Base-by-base conservation (phyloP, 2,113 vertebrate genomes). In the Chrysochloris asiatica region DNA sequence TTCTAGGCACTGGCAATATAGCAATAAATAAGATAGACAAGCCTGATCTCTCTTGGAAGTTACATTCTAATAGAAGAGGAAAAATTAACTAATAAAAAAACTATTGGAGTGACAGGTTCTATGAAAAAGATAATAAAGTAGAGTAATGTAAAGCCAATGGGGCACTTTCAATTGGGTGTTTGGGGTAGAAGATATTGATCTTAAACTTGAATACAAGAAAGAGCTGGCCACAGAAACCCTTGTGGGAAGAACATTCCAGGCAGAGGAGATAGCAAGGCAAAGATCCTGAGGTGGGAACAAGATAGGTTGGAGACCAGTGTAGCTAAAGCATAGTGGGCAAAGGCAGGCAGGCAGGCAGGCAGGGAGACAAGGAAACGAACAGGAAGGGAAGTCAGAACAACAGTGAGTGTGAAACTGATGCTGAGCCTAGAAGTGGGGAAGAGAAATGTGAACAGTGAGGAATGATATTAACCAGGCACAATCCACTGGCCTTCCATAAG, bases 41-140 rank as follows among this genome's bases (percentile, higher is more conserved):
- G 50, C 41, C 83, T 80, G 2, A 48, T 90, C 26, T 71, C 1
- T 90, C 38, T 16, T 54, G 7, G 43, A 86, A 89, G 50, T 38
- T 77, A 89, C 38, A 17, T 54, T 86, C 86, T 80, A 36, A 63
- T 3, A 21, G 47, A 43, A 91, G 50, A 83, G 65, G 78, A 73
- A 63, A 84, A 76, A 93, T 22, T 56, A 87, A 59, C 22, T 26
- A 82, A 65, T 83, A 63, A 52, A 59, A 79, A n/a, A 76, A 93
- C 59, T 21, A 63, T 41, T 10, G 2, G 63, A 75, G 45, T 69
- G 56, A 75, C 30, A 28, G 59, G 36, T 48, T 38, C 43, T 22
- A 5, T n/a, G 54, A 43, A n/a, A 79, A 45, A 71, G 69, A 6
- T 22, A 52, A 36, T 14, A 69, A 79, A 88, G 61, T 47, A 78